phyloP scores from a whole-genome alignment of 2,113 vertebrate genomes.

The Cathartes aura region DNA sequence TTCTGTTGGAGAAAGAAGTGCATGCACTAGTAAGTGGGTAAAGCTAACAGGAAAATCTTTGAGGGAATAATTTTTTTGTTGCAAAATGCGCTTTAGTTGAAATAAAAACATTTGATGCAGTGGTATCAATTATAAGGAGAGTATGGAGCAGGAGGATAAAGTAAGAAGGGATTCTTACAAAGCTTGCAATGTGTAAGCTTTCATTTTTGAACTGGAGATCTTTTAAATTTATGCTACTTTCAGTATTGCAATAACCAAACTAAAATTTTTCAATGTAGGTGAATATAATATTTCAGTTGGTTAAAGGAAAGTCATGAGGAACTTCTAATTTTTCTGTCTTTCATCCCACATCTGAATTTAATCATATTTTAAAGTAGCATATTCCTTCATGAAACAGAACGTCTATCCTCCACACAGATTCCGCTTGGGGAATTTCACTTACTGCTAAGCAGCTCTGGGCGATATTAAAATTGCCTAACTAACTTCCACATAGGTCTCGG shows the following conservation, averaged over 20 bases:
- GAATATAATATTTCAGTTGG: slow-evolving; percentile 49
- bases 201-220: slow-evolving; percentile 18
- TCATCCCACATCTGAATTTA: slow-evolving; percentile 61
- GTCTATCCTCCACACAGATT: slow-evolving; percentile 35
- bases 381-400: slow-evolving; percentile 31
- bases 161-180: not conserved
- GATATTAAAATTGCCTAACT: slow-evolving; percentile 33
- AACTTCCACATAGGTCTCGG: slow-evolving; percentile 18
- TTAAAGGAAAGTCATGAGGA: slow-evolving; percentile 25
- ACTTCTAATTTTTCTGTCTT: slow-evolving; percentile 58
- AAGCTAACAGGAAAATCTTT: not conserved
- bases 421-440: slow-evolving; percentile 48
- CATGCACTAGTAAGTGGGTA: not conserved
- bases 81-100: not conserved
- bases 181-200: not conserved
- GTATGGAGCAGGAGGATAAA: not conserved
- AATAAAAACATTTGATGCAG: not conserved
- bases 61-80: not conserved
- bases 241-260: slow-evolving; percentile 7
- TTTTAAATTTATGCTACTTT: slow-evolving; percentile 49
- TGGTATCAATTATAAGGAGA: not conserved
- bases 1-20: not conserved
- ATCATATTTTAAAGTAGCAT: slow-evolving; percentile 47
- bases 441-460: slow-evolving; percentile 31
- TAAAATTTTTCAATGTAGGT: slow-evolving; percentile 30